phyloP scores from a whole-genome alignment of 1,140 invertebrate genomes.

The Caerostris extrusa region DNA sequence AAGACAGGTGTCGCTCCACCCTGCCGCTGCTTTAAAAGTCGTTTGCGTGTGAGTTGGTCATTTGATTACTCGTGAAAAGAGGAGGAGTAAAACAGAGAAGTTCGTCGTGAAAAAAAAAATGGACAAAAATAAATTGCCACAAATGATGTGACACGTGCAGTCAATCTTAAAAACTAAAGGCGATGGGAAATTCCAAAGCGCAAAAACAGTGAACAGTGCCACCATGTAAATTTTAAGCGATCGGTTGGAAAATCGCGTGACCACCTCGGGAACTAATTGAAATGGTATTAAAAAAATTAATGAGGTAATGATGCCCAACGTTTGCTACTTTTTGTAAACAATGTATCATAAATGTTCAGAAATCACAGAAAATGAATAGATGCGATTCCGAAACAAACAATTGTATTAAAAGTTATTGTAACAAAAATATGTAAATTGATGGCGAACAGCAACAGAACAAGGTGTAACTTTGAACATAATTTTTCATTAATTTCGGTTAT shows the following conservation, averaged over 20 bases:
- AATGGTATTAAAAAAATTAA: neutral
- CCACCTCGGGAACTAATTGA: neutral
- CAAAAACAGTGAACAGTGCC: neutral
- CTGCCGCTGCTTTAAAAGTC: neutral
- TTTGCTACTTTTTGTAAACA: neutral
- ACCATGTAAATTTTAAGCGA: neutral
- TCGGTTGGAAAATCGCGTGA: neutral
- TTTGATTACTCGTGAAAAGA: constrained; percentile 57
- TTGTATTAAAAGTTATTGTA: too few species aligned
- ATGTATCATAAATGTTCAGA: neutral
- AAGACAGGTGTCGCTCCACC: constrained; percentile 70
- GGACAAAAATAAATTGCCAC: neutral
- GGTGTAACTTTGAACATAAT: too few species aligned
- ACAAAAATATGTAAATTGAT: too few species aligned
- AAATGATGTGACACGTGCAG: constrained; percentile 61
- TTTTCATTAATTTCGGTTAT: too few species aligned
- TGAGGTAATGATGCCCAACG: neutral
- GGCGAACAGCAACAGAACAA: too few species aligned
- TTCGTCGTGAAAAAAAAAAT: neutral
- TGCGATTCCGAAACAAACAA: too few species aligned
- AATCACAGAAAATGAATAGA: too few species aligned
- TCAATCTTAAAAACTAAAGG: neutral
- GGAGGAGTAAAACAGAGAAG: constrained; percentile 37
- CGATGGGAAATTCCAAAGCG: neutral
- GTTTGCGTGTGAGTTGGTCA: constrained; percentile 64